These are phyloP conservation scores for Panulirus ornatus DNA, from an alignment of 1,140 invertebrate species.

Conservation along the genomic window DNA sequence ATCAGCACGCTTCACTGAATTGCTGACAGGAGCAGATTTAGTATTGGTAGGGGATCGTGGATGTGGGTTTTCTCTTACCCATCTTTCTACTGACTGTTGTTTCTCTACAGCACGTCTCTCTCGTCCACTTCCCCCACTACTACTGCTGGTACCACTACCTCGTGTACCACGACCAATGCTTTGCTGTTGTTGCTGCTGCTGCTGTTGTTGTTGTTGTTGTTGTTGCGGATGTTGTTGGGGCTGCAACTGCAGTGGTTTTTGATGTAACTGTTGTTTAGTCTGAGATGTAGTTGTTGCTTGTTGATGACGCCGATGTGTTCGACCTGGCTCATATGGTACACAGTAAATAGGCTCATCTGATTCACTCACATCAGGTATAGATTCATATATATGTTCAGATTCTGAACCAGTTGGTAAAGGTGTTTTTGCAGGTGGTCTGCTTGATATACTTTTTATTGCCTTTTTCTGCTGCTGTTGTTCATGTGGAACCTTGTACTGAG, in stretches of 20 bases:
- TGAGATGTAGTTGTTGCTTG: slow-evolving; percentile 13
- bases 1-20: slow-evolving; percentile 44
- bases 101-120: slow-evolving; percentile 54
- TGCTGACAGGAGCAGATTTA: slow-evolving; percentile 27
- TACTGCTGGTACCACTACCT: slow-evolving; percentile 59
- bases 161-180: slow-evolving; percentile 36
- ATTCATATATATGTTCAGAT: slow-evolving; percentile 84
- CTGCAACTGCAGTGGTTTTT: background rate
- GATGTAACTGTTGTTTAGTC: slow-evolving; percentile 11
- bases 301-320: slow-evolving; percentile 35
- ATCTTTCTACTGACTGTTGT: slow-evolving; percentile 62
- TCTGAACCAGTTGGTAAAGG: slow-evolving; percentile 68
- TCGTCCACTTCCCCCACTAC: slow-evolving; percentile 58
- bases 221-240: slow-evolving; percentile 17
- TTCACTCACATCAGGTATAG: slow-evolving; percentile 84
- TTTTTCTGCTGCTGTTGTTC: slow-evolving; percentile 75
- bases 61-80: slow-evolving; percentile 63
- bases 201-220: background rate
- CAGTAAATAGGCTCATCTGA: slow-evolving; percentile 83
- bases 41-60: slow-evolving; percentile 35
- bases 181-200: slow-evolving; percentile 29
- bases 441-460: slow-evolving; percentile 38
- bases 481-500: slow-evolving; percentile 76
- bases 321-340: slow-evolving; percentile 82
- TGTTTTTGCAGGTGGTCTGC: slow-evolving; percentile 47